A percentile compares a stretch with the other conserved stretches of the same genome.
Evolutionary conservation across 2,113 vertebrate species (phyloP).

Genomic region (Platichthys stellatus): DNA sequence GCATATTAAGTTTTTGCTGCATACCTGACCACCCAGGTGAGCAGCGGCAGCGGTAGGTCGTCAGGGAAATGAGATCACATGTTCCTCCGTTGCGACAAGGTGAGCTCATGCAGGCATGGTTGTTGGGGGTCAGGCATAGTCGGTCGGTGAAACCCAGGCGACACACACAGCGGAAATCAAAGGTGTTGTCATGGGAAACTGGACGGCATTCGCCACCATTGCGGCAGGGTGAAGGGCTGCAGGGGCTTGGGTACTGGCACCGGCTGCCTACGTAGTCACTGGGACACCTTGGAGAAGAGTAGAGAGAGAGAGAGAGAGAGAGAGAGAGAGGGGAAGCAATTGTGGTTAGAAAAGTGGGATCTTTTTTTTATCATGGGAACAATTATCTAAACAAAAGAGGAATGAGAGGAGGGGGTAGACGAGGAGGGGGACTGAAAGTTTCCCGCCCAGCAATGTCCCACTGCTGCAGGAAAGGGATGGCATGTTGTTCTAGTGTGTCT

Average conservation of each 20-base stretch:
- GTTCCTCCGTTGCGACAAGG: conserved; percentile 92
- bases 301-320: conserved; percentile 9
- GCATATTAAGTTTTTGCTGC: background rate
- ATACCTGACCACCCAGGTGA: conserved; percentile 92
- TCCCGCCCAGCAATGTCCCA: conserved; percentile 62
- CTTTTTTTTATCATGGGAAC: conserved; percentile 22
- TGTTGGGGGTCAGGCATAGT: conserved; percentile 88
- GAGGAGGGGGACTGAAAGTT: conserved; percentile 42
- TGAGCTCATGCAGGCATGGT: conserved; percentile 88
- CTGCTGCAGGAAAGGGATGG: conserved; percentile 32
- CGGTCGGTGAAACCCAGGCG: conserved; percentile 88
- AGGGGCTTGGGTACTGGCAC: conserved; percentile 89
- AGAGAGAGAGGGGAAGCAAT: background rate
- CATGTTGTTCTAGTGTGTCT: conserved; percentile 80
- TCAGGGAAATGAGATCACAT: conserved; percentile 86
- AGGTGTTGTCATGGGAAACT: conserved; percentile 74
- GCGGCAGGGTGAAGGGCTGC: conserved; percentile 88
- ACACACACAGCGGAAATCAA: conserved; percentile 86
- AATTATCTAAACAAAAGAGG: conserved; percentile 45
- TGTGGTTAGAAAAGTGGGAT: conserved; percentile 32
- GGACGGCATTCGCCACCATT: conserved; percentile 87
- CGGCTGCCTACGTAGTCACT: conserved; percentile 83
- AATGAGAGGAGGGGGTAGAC: background rate
- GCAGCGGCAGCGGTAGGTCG: conserved; percentile 88
- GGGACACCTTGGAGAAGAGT: conserved; percentile 80